phyloP scores from a whole-genome alignment of 2,888 invertebrate species.

The Cordilura impudica region DNA sequence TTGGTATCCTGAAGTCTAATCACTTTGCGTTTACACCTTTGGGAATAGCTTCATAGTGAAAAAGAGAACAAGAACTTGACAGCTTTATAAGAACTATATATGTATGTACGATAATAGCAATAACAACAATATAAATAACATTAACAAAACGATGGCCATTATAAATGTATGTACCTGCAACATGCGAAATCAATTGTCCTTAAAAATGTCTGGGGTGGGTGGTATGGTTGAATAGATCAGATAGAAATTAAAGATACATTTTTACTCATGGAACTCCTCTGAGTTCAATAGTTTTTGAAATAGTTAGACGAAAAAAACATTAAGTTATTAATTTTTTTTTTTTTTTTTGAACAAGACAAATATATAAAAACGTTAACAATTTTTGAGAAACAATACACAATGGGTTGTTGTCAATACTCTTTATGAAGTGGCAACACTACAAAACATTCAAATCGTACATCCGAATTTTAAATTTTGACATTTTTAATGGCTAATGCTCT shows the following conservation, averaged over 20 bases:
- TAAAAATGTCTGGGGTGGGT: constrained; percentile 19
- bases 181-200: constrained; percentile 62
- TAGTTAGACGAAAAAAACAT: too few relatives aligned
- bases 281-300: too few relatives aligned
- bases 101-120: constrained; percentile 15
- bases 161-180: constrained; percentile 25
- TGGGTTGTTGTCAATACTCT: too few relatives aligned
- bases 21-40: constrained; percentile 75
- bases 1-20: constrained; percentile 70
- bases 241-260: background rate
- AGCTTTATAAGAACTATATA: constrained; percentile 49
- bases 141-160: constrained; percentile 58
- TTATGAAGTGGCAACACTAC: too few relatives aligned
- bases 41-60: constrained; percentile 72
- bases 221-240: background rate
- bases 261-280: too few relatives aligned
- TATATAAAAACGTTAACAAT: too few relatives aligned
- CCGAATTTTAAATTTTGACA: too few relatives aligned
- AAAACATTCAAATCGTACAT: too few relatives aligned
- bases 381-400: too few relatives aligned
- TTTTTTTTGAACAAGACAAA: too few relatives aligned
- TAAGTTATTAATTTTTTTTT: too few relatives aligned
- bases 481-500: too few relatives aligned
- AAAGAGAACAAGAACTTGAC: constrained; percentile 50
- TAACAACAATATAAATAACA: constrained; percentile 52